A percentile compares a stretch with the other conserved stretches of the same genome.
phyloP scores from a whole-genome alignment of 2,113 vertebrate genomes.

The Balaenoptera acutorostrata region DNA sequence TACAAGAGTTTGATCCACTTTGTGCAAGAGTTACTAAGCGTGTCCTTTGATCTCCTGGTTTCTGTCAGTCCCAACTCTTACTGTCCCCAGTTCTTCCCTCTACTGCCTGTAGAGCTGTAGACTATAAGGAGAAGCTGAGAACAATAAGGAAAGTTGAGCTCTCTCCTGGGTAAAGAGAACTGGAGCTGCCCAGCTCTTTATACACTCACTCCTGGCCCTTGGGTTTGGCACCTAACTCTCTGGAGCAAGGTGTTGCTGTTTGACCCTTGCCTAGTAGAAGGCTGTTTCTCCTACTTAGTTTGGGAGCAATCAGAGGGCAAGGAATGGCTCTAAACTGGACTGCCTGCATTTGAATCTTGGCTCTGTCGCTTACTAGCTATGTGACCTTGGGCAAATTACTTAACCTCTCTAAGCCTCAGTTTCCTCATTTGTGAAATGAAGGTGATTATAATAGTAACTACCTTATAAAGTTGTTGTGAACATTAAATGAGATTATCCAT shows the following conservation, averaged over 20 bases:
- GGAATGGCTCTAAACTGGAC: not conserved
- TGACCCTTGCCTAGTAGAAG: not conserved
- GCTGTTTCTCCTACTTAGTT: not conserved
- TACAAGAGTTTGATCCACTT: not conserved
- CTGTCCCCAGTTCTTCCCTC: not conserved
- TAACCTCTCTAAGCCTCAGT: not conserved
- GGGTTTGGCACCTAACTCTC: not conserved
- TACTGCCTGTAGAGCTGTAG: not conserved
- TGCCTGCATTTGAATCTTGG: constrained; percentile 7
- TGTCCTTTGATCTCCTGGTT: not conserved
- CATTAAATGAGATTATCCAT: not conserved
- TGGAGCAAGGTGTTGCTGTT: not conserved
- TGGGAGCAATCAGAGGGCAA: not conserved
- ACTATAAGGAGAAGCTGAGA: not conserved
- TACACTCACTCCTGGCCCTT: not conserved
- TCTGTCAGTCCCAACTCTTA: not conserved
- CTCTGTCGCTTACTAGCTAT: not conserved
- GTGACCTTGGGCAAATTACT: not conserved
- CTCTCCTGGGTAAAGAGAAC: not conserved
- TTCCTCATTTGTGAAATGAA: constrained; percentile 29
- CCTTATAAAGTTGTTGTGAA: constrained; percentile 1
- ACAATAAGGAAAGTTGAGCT: not conserved
- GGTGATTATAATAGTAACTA: constrained; percentile 4
- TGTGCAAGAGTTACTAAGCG: not conserved
- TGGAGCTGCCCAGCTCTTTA: not conserved